These are phyloP conservation scores for Myotis vivesi DNA, from an alignment of 2,797 vertebrate genomes.

Conservation along the genomic window DNA sequence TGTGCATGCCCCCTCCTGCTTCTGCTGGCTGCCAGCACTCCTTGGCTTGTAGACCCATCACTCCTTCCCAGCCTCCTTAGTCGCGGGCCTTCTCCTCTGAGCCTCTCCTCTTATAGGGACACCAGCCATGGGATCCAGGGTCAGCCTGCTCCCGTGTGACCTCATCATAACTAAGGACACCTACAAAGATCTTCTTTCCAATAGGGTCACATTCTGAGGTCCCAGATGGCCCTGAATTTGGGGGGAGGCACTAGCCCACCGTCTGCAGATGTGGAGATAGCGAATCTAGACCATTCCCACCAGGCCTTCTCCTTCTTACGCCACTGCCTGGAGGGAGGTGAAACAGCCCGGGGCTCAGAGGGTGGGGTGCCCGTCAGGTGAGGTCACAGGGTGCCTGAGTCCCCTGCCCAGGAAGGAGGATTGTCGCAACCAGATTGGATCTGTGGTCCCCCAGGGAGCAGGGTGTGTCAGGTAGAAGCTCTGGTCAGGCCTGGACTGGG, in stretches of 20 bases:
- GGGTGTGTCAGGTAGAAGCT: not conserved
- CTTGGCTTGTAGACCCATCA: accelerated
- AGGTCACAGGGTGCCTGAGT: not conserved
- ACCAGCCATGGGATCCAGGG: not conserved
- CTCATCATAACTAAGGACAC: not conserved
- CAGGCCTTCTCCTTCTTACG: too few relatives aligned
- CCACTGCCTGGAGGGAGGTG: accelerated
- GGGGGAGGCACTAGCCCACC: too few relatives aligned
- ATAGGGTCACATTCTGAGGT: not conserved
- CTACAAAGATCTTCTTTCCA: not conserved
- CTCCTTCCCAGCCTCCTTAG: accelerated
- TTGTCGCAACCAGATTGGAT: not conserved
- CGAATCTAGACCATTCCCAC: not conserved
- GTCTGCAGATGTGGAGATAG: not conserved
- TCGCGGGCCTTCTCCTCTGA: not conserved
- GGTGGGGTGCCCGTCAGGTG: not conserved
- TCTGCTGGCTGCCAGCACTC: not conserved
- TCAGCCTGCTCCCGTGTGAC: not conserved
- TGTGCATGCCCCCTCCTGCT: not conserved
- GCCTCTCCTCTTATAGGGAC: not conserved
- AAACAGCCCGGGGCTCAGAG: not conserved
- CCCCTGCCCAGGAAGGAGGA: not conserved
- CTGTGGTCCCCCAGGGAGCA: not conserved
- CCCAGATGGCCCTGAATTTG: not conserved
- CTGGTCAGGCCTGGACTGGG: not conserved